These are phyloP conservation scores for Clarias platycephalus DNA, from an alignment of 2,797 vertebrate genomes.

Conservation along the genomic window DNA sequence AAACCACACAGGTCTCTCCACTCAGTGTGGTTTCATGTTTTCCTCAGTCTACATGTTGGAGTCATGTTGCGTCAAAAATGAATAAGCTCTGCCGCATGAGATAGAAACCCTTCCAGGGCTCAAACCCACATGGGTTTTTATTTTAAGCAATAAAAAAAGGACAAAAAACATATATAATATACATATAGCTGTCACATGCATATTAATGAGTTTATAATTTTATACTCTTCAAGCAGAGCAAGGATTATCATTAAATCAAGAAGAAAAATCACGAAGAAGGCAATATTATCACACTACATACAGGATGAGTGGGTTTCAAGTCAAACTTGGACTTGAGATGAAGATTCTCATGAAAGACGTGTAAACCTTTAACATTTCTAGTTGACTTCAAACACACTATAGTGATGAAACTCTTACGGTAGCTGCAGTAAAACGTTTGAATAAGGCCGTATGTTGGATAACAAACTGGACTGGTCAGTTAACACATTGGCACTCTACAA, in stretches of 20 bases:
- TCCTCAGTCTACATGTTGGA: neutral
- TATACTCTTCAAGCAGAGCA: neutral
- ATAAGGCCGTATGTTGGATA: too few species aligned
- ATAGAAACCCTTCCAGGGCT: neutral
- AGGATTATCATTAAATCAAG: neutral
- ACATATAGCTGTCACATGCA: neutral
- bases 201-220: neutral
- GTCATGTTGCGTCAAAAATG: neutral
- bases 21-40: constrained; percentile 37
- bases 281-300: neutral
- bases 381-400: too few species aligned
- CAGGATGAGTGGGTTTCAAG: too few species aligned
- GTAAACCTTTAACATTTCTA: too few species aligned
- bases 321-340: too few species aligned
- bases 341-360: too few species aligned
- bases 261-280: neutral
- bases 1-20: constrained; percentile 61
- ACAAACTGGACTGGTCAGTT: too few species aligned
- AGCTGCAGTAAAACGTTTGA: too few species aligned
- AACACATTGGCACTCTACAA: too few species aligned
- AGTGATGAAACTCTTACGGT: too few species aligned
- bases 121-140: neutral
- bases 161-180: neutral
- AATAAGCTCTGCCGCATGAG: neutral
- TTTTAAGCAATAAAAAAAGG: neutral